Conservation (phyloP, 2,113 vertebrate species). For the human region GRCh38 chr11:116535001-116535500, state of each 20-base stretch:
- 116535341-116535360: neutral
- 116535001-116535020: neutral
- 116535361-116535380: neutral
- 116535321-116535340: neutral
- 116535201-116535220: neutral
- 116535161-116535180: neutral
- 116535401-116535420: neutral
- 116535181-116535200: neutral
- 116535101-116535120: neutral
- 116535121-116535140: neutral
- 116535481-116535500: neutral
- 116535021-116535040: neutral
- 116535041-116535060: neutral
- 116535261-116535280: neutral
- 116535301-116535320: neutral
- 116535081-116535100: neutral
- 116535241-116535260: rapidly evolving
- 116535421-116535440: neutral
- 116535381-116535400: neutral
- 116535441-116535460: neutral
- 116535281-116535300: neutral
- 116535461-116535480: neutral
- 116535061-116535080: neutral
- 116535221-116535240: too few species aligned
- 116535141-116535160: neutral